Evolutionary conservation across 2,113 vertebrate genomes (phyloP).

Genomic region (Parotia lawesii): DNA sequence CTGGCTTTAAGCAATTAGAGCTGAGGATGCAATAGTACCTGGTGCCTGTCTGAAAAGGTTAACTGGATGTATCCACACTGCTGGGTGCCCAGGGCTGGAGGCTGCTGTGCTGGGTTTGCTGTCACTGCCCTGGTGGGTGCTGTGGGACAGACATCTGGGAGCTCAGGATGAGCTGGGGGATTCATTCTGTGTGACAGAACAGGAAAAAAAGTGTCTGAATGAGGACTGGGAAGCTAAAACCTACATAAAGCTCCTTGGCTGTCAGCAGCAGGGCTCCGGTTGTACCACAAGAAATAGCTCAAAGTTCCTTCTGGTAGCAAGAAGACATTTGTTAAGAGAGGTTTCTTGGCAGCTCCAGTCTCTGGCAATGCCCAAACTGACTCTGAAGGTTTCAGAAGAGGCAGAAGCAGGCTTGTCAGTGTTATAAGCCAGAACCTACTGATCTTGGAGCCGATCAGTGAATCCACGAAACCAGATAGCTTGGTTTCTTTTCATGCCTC

Average conservation of each 20-base stretch:
- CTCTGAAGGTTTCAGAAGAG: neutral
- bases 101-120: neutral
- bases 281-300: neutral
- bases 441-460: neutral
- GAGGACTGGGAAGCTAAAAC: neutral
- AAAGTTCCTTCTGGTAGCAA: neutral
- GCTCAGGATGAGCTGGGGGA: neutral
- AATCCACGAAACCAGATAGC: neutral
- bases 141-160: neutral
- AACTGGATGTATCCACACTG: neutral
- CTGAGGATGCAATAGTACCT: neutral
- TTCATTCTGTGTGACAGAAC: rapidly evolving
- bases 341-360: neutral
- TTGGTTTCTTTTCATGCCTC: neutral
- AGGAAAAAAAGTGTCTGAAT: neutral
- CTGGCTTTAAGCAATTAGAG: neutral
- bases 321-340: neutral
- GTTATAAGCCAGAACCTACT: neutral
- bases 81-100: neutral
- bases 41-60: neutral
- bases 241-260: neutral
- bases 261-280: neutral
- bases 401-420: neutral
- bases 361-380: neutral
- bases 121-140: neutral